Base-by-base conservation (phyloP, 2,797 vertebrate genomes). In the Karalla daura region DNA sequence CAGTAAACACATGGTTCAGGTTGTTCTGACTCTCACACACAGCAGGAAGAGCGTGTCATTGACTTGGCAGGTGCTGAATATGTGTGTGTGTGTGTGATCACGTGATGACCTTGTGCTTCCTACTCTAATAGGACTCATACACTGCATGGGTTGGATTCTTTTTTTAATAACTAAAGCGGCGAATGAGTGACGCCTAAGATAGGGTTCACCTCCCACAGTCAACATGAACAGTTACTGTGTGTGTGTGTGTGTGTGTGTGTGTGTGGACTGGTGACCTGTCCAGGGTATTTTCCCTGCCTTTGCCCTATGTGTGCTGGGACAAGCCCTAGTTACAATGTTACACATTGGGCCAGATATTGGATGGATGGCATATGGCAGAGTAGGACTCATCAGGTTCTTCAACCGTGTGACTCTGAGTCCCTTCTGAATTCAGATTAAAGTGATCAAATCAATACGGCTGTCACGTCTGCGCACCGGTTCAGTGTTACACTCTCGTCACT, bases 1-100 rank as follows among this genome's bases (percentile, higher is more conserved):
- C 63, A 37, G 68, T 75, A 88, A 90, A 89, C 88, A 89, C 35
- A 5, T 18, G 51, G 74, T 63, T 21, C 66, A 81, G 78, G 80
- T 76, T 36, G 53, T 13, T 21, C 51, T 59, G 65, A 83, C 70
- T 70, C 35, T 18, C n/a, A n/a, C n/a, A 10, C 43, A 70, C 37
- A 69, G n/a, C 52, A 28, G 1, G 39, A 53, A 25, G 18, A 62
- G 62, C 0, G 25, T 55, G 65, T 64, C 44, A 11, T 9, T 51
- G 43, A 55, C 27, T 32, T 43, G 62, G 44, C 69, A 70, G 62
- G 59, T 14, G 36, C 50, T 28, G 44, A 18, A 68, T 63, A 33
- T 41, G 46, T 13, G n/a, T 3, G 15, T 47, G 18, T 1, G 32
- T n/a, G 23, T 18, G 50, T 15, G 36, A 65, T 70, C 60, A 64